A percentile compares a stretch with the other conserved stretches of the same genome.
These are phyloP conservation scores for Lytechinus variegatus DNA, from an alignment of 35 echinoderm and acorn worm species.

Conservation along the genomic window DNA sequence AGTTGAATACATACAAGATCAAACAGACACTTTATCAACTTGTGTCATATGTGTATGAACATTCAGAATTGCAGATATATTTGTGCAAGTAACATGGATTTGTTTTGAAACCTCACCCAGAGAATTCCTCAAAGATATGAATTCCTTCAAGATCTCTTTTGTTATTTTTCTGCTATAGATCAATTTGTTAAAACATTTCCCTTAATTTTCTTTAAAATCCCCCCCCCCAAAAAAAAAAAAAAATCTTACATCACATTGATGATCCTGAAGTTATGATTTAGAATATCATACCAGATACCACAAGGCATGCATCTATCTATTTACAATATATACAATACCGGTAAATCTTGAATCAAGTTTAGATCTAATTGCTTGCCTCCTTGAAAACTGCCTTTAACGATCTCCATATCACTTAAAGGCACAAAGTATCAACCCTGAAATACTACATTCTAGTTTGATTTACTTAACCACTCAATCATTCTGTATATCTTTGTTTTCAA, in stretches of 20 bases:
- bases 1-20: too few species aligned
- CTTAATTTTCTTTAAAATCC: not conserved
- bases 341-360: not conserved
- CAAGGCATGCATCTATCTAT: not conserved
- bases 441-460: not conserved
- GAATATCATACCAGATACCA: not conserved
- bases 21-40: too few species aligned
- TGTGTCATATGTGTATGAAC: too few species aligned
- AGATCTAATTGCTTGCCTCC: not conserved
- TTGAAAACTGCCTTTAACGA: not conserved
- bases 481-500: too few species aligned
- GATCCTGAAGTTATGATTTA: not conserved
- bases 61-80: too few species aligned
- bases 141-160: too few species aligned
- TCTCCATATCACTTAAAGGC: not conserved
- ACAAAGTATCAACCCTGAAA: not conserved
- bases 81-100: too few species aligned
- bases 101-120: too few species aligned
- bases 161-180: too few species aligned
- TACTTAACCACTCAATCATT: too few species aligned
- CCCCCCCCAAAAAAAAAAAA: not conserved
- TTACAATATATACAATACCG: not conserved
- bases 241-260: not conserved
- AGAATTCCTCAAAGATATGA: too few species aligned
- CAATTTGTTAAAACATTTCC: too few species aligned